Conservation (phyloP, 35 echinoderm and acorn worm genomes). For the Ptychodera flava region DNA sequence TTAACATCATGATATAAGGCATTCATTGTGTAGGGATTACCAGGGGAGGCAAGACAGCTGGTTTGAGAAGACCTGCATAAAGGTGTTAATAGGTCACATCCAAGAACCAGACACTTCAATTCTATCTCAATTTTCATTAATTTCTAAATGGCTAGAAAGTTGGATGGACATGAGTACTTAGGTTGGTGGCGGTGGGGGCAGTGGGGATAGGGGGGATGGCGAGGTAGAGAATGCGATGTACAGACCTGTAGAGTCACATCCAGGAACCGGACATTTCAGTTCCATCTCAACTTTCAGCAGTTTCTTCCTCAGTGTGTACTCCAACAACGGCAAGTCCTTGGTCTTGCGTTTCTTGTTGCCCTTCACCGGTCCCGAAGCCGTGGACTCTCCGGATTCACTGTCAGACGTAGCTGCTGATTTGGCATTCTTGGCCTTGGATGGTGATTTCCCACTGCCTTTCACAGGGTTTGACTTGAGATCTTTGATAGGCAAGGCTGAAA, state of each 20-base stretch:
- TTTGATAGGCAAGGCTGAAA: not conserved
- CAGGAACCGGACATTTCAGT: conserved; percentile 76
- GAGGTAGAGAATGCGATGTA: too few relatives aligned
- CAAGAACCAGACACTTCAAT: too few relatives aligned
- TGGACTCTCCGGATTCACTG: not conserved
- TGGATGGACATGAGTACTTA: too few relatives aligned
- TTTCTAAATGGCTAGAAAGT: too few relatives aligned
- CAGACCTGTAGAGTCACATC: conserved; percentile 97
- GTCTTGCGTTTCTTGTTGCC: not conserved
- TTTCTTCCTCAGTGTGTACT: not conserved
- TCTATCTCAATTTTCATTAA: too few relatives aligned
- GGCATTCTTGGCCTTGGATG: not conserved
- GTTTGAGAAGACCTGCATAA: too few relatives aligned
- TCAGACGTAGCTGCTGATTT: not conserved
- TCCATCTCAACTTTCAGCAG: conserved; percentile 65
- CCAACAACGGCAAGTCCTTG: not conserved
- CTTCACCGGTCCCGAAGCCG: not conserved
- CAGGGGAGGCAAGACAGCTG: too few relatives aligned
- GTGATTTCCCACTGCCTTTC: not conserved
- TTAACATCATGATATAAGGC: too few relatives aligned
- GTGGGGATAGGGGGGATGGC: too few relatives aligned
- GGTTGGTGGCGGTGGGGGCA: too few relatives aligned
- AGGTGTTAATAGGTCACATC: too few relatives aligned
- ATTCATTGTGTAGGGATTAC: too few relatives aligned
- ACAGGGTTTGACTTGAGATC: not conserved